These are phyloP conservation scores for Scaptomyza hsui DNA, from an alignment of 1,140 invertebrate species.

Conservation along the genomic window DNA sequence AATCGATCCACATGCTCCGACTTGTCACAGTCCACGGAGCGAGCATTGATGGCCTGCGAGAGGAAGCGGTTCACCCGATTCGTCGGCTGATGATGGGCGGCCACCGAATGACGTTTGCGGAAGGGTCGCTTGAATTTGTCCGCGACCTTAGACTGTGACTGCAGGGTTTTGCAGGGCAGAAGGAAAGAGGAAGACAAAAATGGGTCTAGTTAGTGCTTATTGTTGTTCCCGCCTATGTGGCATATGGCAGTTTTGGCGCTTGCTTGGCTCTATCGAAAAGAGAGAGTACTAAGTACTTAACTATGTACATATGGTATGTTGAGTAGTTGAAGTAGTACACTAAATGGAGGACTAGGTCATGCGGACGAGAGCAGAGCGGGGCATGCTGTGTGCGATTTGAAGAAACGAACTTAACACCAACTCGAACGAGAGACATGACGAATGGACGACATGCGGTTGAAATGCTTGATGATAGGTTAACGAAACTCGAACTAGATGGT, in stretches of 20 bases:
- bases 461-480: conserved; percentile 1
- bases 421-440: conserved; percentile 8
- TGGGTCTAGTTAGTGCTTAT: conserved; percentile 20
- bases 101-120: conserved; percentile 92
- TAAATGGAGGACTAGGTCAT: conserved; percentile 43
- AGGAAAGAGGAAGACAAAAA: neutral
- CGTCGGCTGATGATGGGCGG: conserved; percentile 92
- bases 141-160: conserved; percentile 90
- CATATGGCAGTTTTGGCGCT: conserved; percentile 26
- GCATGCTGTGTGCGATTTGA: conserved; percentile 29
- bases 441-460: conserved; percentile 12
- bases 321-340: conserved; percentile 5
- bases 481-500: conserved; percentile 10
- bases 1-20: conserved; percentile 93
- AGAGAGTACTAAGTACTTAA: conserved; percentile 26
- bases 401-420: neutral
- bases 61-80: conserved; percentile 96
- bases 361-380: conserved; percentile 42
- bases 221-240: conserved; percentile 2
- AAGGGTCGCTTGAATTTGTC: conserved; percentile 94
- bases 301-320: neutral
- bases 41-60: conserved; percentile 94
- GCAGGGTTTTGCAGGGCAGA: neutral
- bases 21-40: conserved; percentile 94
- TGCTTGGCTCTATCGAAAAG: conserved; percentile 29